These are phyloP conservation scores for Poecilia velifera DNA, from an alignment of 2,797 vertebrate species.

Conservation along the genomic window DNA sequence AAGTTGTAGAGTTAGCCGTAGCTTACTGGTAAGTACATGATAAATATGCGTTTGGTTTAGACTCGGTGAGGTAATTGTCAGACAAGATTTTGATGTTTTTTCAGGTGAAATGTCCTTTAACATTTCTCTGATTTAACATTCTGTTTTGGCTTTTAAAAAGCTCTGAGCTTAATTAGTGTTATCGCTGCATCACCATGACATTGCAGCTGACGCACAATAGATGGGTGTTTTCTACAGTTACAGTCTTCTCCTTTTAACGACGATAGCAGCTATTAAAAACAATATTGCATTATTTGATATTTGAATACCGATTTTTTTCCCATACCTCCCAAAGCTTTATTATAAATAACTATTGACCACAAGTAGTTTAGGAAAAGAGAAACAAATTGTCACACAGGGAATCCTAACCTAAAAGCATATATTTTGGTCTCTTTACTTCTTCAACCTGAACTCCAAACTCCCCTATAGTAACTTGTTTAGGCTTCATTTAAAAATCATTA, in stretches of 20 bases:
- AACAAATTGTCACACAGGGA: not conserved
- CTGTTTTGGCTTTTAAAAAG: not conserved
- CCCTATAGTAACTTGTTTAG: not conserved
- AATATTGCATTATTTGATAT: not conserved
- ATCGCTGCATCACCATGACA: not conserved
- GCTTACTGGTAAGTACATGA: not conserved
- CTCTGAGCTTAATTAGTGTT: not conserved
- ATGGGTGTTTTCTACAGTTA: not conserved
- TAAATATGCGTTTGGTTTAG: not conserved
- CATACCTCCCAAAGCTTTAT: not conserved
- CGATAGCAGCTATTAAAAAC: not conserved
- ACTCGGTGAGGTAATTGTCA: not conserved
- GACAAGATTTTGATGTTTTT: not conserved
- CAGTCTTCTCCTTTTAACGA: not conserved
- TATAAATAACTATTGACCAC: not conserved
- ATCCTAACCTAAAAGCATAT: not conserved
- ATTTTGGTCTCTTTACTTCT: not conserved
- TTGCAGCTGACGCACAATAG: not conserved
- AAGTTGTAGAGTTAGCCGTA: conserved; percentile 20
- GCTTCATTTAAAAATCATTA: not conserved
- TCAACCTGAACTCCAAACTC: not conserved
- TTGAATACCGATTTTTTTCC: not conserved
- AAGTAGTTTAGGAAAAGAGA: not conserved
- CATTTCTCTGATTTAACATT: not conserved
- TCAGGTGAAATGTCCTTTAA: not conserved